Conservation (phyloP, 2,797 vertebrate genomes). For the Pangasius macronema region DNA sequence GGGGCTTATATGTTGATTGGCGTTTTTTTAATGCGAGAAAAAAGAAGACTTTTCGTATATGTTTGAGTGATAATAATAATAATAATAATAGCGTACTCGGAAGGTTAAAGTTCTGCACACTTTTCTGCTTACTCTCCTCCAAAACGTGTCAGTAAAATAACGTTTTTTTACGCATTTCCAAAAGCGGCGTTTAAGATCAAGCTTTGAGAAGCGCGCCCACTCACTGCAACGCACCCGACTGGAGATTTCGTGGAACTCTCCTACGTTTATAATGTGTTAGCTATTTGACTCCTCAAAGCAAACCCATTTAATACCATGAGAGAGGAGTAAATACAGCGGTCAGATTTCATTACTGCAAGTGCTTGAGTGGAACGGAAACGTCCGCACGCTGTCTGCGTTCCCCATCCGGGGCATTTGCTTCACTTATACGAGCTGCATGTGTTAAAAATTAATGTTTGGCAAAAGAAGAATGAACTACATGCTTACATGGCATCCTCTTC, state of each 20-base stretch:
- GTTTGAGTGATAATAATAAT: no score
- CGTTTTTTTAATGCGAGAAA: background rate
- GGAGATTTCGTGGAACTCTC: no score
- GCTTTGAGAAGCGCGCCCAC: no score
- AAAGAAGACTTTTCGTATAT: background rate
- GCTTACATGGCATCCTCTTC: constrained; percentile 91
- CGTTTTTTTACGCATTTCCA: no score
- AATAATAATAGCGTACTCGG: background rate
- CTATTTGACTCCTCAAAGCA: no score
- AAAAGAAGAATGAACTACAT: constrained; percentile 14
- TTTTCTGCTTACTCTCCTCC: background rate
- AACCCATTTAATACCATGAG: constrained; percentile 73
- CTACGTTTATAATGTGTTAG: no score
- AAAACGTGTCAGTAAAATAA: background rate
- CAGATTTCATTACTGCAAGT: constrained; percentile 62
- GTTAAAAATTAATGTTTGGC: constrained; percentile 13
- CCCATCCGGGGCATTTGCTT: constrained; percentile 45
- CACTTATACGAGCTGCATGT: constrained; percentile 10
- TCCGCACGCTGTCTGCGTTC: constrained; percentile 38
- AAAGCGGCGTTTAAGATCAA: no score
- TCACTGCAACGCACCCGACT: no score
- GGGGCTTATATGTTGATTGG: background rate
- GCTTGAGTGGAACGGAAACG: constrained; percentile 57
- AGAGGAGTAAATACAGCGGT: constrained; percentile 74
- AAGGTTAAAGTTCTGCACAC: background rate